Evolutionary conservation across 2,888 invertebrate genomes (phyloP), one percentile per base, ranked within the genome.

Genomic region (Trachelus tabidus): DNA sequence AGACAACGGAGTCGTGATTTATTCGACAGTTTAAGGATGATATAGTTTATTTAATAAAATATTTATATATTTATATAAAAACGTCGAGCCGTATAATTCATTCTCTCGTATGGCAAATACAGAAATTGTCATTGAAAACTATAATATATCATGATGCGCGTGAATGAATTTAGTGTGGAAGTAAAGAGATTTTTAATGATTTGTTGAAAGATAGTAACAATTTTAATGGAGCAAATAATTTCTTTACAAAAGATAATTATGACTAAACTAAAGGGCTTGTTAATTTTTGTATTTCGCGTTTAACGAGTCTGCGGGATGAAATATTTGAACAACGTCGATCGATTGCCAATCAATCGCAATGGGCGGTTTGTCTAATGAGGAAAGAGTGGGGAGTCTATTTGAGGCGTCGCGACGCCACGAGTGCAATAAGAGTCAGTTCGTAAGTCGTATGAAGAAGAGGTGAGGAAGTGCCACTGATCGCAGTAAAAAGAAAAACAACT

Each of bases 351-450:
- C 86, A 84, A 87, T 90, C 85, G 83, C 85, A 85, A 88, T 90
- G 86, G 86, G 84, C 86, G 80, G 86, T 84, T 85, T 84, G 83
- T 86, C 83, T 87, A 84, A 84, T 85, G 83, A 76, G 68, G 30
- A 68, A 81, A 85, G 85, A 86, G 91, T 90, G 90, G 90, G 89
- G 81, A 87, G 85, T 90, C 91, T 91, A 91, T 91, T 91, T 91
- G 90, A 87, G 86, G 88, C 87, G 83, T 82, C 82, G 79, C 81
- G 86, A 86, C 84, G 85, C 84, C 85, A 85, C 86, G 82, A 83
- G 86, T 83, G 83, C 81, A 84, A 88, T 88, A 87, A 87, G 84
- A 88, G 86, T 89, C 89, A 90, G 89, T 89, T 85, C 85, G 85
- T 86, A 82, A 87, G 85, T 83, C 84, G 85, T 83, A 83, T 85